Percentiles rank a stretch among this genome's conserved stretches.
Evolutionary conservation across 2,888 invertebrate species (phyloP).

Genomic region (Tenthredo livida): DNA sequence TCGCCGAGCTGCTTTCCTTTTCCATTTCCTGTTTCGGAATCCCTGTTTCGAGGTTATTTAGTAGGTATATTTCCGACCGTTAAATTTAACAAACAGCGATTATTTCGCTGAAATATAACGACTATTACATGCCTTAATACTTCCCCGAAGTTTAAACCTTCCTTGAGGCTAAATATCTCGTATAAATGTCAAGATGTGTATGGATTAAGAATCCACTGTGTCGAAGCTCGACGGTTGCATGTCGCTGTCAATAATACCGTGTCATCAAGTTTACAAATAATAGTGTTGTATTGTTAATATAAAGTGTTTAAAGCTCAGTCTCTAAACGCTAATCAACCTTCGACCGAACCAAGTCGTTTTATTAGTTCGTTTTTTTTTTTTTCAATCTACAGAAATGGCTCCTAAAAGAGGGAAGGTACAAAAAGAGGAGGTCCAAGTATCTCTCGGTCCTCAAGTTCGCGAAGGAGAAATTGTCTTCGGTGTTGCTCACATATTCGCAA

Average conservation of each 20-base stretch:
- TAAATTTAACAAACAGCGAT: slow-evolving; percentile 57
- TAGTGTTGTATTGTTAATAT: slow-evolving; percentile 29
- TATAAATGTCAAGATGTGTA: slow-evolving; percentile 61
- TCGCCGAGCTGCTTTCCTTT: slow-evolving; percentile 59
- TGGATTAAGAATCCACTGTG: slow-evolving; percentile 61
- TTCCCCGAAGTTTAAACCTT: slow-evolving; percentile 21
- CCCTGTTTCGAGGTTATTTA: slow-evolving; percentile 58
- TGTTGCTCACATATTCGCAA: slow-evolving; percentile 99
- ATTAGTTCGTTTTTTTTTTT: slow-evolving; percentile 53
- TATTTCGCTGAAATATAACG: slow-evolving; percentile 57
- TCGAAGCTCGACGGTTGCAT: slow-evolving; percentile 31
- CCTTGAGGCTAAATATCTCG: slow-evolving; percentile 46
- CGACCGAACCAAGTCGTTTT: slow-evolving; percentile 32
- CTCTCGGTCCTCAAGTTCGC: slow-evolving; percentile 96
- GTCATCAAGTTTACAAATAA: slow-evolving; percentile 19
- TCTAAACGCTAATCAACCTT: not conserved
- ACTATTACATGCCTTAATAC: slow-evolving; percentile 35
- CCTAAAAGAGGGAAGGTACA: slow-evolving; percentile 98
- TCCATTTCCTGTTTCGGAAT: slow-evolving; percentile 64
- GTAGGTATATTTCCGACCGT: slow-evolving; percentile 59
- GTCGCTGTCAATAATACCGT: slow-evolving; percentile 41
- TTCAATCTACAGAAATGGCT: slow-evolving; percentile 85
- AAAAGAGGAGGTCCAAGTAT: slow-evolving; percentile 98
- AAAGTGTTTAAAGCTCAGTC: not conserved
- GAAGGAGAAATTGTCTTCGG: slow-evolving; percentile 99